Evolutionary conservation across 2,797 vertebrate species (phyloP).

Genomic region (Lepilemur septentrionalis): DNA sequence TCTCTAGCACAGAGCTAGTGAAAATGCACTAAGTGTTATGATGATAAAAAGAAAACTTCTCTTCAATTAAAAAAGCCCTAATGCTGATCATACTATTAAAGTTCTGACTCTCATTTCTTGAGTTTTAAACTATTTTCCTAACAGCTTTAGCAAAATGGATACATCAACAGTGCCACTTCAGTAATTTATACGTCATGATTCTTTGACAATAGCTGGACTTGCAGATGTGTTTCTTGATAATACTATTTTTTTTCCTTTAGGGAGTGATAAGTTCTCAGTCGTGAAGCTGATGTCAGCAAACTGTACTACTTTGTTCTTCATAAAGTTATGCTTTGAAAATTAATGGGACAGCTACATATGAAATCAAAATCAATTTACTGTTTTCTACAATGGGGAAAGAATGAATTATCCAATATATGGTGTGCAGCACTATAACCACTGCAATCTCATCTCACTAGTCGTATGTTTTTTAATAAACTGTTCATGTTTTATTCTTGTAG

Average conservation of each 20-base stretch:
- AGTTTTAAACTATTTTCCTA: slow-evolving; percentile 74
- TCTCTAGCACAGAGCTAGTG: background rate
- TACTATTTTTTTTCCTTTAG: slow-evolving; percentile 70
- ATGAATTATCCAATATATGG: slow-evolving; percentile 75
- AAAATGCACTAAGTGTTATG: background rate
- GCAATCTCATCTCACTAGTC: slow-evolving; percentile 80
- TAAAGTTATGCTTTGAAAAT: slow-evolving; percentile 80
- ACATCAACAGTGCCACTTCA: slow-evolving; percentile 64
- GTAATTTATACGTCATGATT: slow-evolving; percentile 70
- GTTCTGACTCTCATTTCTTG: slow-evolving; percentile 56
- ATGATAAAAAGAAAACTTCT: background rate
- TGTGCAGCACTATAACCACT: slow-evolving; percentile 62
- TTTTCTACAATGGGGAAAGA: slow-evolving; percentile 57
- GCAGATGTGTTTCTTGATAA: slow-evolving; percentile 77
- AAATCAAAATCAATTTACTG: slow-evolving; percentile 82
- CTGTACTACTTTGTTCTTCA: slow-evolving; percentile 73
- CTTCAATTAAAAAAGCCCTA: background rate
- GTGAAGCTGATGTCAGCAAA: slow-evolving; percentile 81
- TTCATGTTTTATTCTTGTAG: slow-evolving; percentile 77
- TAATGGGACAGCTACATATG: slow-evolving; percentile 78
- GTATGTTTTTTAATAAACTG: slow-evolving; percentile 85
- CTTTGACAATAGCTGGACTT: slow-evolving; percentile 75
- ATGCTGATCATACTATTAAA: slow-evolving; percentile 37
- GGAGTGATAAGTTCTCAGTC: slow-evolving; percentile 69
- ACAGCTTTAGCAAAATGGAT: slow-evolving; percentile 74